Base-by-base conservation (phyloP, 2,113 vertebrate genomes). In the Leucopternis melanops region DNA sequence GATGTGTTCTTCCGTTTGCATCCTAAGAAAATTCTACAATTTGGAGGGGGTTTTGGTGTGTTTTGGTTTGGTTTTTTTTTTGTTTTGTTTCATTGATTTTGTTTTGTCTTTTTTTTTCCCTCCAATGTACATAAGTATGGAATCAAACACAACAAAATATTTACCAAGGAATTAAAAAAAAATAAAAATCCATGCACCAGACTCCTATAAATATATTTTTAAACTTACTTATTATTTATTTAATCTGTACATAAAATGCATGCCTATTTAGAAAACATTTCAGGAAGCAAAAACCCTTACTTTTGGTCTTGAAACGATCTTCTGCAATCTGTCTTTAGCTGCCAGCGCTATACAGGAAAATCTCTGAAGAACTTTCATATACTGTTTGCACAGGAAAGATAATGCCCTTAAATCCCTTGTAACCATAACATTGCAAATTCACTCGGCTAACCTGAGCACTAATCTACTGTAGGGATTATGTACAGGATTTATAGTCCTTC, bases 401-500 rank as follows among this genome's bases (percentile, higher is more conserved):
- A 96, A 96, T 82, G 81, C 78, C 83, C 78, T 93, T 81, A 93
- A 97, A 96, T 92, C 90, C 90, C 91, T 93, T 72, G 84, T 78
- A 96, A 95, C 84, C 93, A 69, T 92, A 97, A 97, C 87, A 94
- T 2, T 84, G 71, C 74, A 86, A 83, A 93, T 96, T 96, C 86
- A 86, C 44, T 66, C 44, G 2, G 74, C 71, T 86, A 97, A 96
- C 91, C 92, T 91, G 92, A 95, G 62, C 89, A 55, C 66, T 92
- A 79, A 85, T 83, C 84, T 86, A 88, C 88, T 81, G 38, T 40
- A 79, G 80, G 78, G 93, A 97, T 90, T 88, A 92, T 1, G 34
- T 10, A 32, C 1, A 3, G 10, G 11, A 97, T 96, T 97, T 96
- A 95, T 74, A 67, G 93, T 12, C 81, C 81, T 88, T 58, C 20